Evolutionary conservation across 2,888 invertebrate species (phyloP).

Genomic region (Macrosiphum euphorbiae): DNA sequence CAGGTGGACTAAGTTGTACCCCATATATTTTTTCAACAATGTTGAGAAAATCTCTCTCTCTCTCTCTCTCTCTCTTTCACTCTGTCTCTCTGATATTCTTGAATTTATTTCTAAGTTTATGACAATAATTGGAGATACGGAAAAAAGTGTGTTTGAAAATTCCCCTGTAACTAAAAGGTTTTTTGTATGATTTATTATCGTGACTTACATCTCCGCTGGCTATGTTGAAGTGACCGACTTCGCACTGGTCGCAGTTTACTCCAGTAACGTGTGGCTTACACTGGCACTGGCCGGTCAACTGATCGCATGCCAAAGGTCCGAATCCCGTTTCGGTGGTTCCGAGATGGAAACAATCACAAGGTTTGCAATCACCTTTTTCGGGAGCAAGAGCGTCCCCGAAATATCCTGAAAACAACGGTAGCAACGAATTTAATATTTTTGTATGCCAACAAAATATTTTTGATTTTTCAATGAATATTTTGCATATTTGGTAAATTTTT

Average conservation of each 20-base stretch:
- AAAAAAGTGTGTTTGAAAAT: background rate
- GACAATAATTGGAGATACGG: background rate
- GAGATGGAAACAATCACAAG: slow-evolving; percentile 87
- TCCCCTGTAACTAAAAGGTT: background rate
- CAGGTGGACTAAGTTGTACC: background rate
- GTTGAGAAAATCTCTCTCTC: too few species aligned
- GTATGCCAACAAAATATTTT: background rate
- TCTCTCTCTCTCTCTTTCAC: background rate
- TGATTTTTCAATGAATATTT: background rate
- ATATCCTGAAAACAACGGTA: slow-evolving; percentile 75
- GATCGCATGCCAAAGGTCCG: slow-evolving; percentile 83
- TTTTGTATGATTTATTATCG: background rate
- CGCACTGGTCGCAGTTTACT: slow-evolving; percentile 85
- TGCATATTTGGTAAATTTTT: background rate
- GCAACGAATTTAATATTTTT: background rate
- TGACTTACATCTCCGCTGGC: slow-evolving; percentile 77
- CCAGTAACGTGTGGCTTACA: slow-evolving; percentile 87
- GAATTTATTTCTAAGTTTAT: background rate
- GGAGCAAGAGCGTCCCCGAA: slow-evolving; percentile 94
- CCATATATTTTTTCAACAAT: background rate
- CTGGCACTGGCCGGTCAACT: slow-evolving; percentile 83
- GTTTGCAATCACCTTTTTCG: slow-evolving; percentile 90
- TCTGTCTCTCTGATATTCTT: background rate
- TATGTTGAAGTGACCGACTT: slow-evolving; percentile 88
- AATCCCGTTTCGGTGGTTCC: slow-evolving; percentile 84